phyloP scores from a whole-genome alignment of 2,888 invertebrate species.

The Pandemis heparana region DNA sequence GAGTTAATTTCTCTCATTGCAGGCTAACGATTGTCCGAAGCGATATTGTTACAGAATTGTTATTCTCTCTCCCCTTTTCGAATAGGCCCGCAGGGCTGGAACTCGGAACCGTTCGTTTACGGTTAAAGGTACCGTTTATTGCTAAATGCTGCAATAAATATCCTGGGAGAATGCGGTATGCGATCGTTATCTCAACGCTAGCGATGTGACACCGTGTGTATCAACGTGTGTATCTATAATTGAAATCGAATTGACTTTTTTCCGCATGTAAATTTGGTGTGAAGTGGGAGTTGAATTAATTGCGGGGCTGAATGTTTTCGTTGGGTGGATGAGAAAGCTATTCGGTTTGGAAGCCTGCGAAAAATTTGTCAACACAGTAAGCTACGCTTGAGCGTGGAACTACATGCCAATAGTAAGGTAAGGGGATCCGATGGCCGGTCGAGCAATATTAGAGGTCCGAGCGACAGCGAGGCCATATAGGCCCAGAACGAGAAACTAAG shows the following conservation, averaged over 20 bases:
- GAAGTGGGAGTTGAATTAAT: neutral
- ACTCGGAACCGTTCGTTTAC: slow-evolving; percentile 41
- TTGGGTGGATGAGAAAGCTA: neutral
- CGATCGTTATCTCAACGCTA: slow-evolving; percentile 58
- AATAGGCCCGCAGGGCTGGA: slow-evolving; percentile 30
- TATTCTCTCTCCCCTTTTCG: slow-evolving; percentile 15
- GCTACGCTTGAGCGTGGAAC: too few species aligned
- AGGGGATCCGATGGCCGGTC: too few species aligned
- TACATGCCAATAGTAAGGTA: too few species aligned
- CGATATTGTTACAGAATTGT: neutral
- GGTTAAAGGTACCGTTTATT: slow-evolving; percentile 57
- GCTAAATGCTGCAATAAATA: slow-evolving; percentile 63
- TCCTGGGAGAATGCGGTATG: slow-evolving; percentile 48
- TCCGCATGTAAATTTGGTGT: slow-evolving; percentile 8
- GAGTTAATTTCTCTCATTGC: too few species aligned
- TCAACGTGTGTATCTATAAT: slow-evolving; percentile 26
- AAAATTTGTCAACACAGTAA: neutral
- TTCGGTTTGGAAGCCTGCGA: neutral
- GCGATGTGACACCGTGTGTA: neutral
- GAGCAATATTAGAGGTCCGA: too few species aligned
- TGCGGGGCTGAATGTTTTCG: neutral
- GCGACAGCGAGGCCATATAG: too few species aligned
- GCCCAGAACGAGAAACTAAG: too few species aligned
- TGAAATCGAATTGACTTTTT: slow-evolving; percentile 37
- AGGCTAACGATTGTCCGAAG: neutral